These are phyloP conservation scores for Empis stercorea DNA, from an alignment of 2,888 invertebrate genomes.

Conservation along the genomic window DNA sequence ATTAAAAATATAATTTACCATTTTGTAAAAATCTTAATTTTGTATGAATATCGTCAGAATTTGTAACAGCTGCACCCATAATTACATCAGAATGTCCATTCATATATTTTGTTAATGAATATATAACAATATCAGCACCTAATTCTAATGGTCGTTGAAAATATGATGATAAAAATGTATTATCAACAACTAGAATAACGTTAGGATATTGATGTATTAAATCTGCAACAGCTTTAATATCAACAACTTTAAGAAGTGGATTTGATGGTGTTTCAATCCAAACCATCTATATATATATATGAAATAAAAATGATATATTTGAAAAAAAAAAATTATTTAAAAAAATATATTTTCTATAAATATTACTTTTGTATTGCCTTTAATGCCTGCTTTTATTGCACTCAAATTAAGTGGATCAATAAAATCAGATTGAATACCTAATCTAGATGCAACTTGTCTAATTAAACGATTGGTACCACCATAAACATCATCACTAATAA, in stretches of 20 bases:
- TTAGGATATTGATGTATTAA: conserved; percentile 38
- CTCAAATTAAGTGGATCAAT: conserved; percentile 60
- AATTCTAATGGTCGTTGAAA: conserved; percentile 81
- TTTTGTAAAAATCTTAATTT: conserved; percentile 77
- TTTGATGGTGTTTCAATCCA: conserved; percentile 98
- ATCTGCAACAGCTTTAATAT: conserved; percentile 60
- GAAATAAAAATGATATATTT: too few relatives aligned
- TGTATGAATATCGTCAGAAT: conserved; percentile 54
- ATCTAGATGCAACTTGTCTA: conserved; percentile 47
- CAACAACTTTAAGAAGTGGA: conserved; percentile 79
- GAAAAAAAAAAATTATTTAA: conserved; percentile 19
- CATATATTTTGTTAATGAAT: conserved; percentile 95
- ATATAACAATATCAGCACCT: conserved; percentile 82
- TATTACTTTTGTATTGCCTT: conserved; percentile 71
- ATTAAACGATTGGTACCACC: conserved; percentile 81
- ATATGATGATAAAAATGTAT: conserved; percentile 85
- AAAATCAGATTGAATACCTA: conserved; percentile 64
- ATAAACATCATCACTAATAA: conserved; percentile 87
- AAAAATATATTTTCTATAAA: background rate
- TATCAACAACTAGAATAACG: conserved; percentile 72
- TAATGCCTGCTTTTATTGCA: conserved; percentile 54
- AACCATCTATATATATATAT: conserved; percentile 62
- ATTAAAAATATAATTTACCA: conserved; percentile 40
- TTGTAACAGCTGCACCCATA: conserved; percentile 82
- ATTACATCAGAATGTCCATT: conserved; percentile 96